Evolutionary conservation across 2,888 invertebrate species (phyloP).

Genomic region (Mimachlamys varia): DNA sequence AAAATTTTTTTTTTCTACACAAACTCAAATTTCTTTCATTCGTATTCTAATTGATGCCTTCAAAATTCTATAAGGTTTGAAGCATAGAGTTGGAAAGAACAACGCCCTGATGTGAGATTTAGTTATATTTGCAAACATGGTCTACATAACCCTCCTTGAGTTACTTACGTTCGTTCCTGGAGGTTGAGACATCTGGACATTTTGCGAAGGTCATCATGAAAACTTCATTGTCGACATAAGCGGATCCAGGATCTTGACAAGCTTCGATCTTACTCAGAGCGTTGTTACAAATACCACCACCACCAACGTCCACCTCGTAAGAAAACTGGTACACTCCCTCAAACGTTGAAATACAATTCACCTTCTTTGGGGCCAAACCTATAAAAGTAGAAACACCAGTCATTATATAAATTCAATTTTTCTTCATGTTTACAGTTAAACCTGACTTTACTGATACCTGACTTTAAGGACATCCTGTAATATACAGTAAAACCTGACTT

Average conservation of each 20-base stretch:
- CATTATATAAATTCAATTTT: not conserved
- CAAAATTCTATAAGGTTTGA: too few species aligned
- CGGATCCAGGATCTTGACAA: conserved; percentile 97
- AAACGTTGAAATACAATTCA: conserved; percentile 80
- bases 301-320: conserved; percentile 77
- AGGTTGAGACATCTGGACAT: conserved; percentile 83
- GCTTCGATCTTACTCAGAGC: conserved; percentile 94
- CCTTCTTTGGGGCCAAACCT: conserved; percentile 69
- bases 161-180: conserved; percentile 70
- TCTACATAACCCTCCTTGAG: too few species aligned
- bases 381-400: not conserved
- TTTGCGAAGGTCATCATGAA: conserved; percentile 96
- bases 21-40: too few species aligned
- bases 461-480: not conserved
- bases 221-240: conserved; percentile 98
- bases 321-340: conserved; percentile 80
- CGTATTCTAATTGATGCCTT: too few species aligned
- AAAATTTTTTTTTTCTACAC: too few species aligned
- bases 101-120: too few species aligned
- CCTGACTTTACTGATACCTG: not conserved
- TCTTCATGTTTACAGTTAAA: too few species aligned
- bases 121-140: too few species aligned
- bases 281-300: conserved; percentile 87
- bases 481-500: too few species aligned
- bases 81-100: too few species aligned